Base-by-base conservation (phyloP, 92 coral and sea anemone species). In the Plumapathes pennacea region DNA sequence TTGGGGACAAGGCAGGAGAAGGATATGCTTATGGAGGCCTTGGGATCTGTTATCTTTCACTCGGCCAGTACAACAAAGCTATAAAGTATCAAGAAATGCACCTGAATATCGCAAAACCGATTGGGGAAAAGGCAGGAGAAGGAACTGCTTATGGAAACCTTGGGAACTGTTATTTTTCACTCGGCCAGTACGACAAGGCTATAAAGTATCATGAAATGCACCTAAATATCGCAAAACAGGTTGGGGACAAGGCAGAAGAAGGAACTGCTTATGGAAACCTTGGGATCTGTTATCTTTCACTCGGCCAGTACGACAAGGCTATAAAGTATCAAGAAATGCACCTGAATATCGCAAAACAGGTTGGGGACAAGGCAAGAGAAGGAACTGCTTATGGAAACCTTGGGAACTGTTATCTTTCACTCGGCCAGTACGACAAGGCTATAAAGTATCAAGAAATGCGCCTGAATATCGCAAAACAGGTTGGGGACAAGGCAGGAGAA, bases 401-500 rank as follows among this genome's bases (percentile, higher is more conserved):
- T 25, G 66, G 66, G 10, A 21, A 9, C 9, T 38, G 24, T 17
- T 6, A 26, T 5, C 19, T 33, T 2, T 10, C 5, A 11, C 66
- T 8, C 5, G 44, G 44, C n/a, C 18, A 54, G 19, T 54, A 27
- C 28, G 25, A 54, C 10, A 54, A 32, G 31, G 66, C 51, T 8
- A 1, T 59, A 17, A 40, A 25, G 38, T 59, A 39, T 28, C 27
- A 25, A 4, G 15, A 25, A 0, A 38, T 14, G n/a, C 25, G 19
- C 10, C 52, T 59, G 1, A 8, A 22, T 14, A 27, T 26, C 0
- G 38, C 52, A 10, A 25, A 39, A 10, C 13, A 27, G 21, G 14
- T 42, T 13, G 66, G 52, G 19, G 51, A 59, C 51, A 15, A 25
- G 5, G 34, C 26, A n/a, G 66, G 26, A 3, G 52, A 39, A 23